phyloP scores from a whole-genome alignment of 2,888 invertebrate genomes.

The Vanessa cardui region DNA sequence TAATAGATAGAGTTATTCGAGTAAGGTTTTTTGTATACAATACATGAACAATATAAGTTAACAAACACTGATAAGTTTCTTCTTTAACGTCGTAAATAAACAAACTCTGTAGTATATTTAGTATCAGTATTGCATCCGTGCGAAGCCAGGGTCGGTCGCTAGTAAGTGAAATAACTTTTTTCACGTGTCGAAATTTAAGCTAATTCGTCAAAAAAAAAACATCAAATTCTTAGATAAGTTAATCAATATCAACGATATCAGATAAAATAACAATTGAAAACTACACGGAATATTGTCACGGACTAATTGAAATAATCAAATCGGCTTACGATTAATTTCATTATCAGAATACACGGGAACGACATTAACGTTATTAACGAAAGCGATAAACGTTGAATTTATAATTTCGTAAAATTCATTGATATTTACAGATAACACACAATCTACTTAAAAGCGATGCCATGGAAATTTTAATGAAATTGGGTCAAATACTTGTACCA shows the following conservation, averaged over 20 bases:
- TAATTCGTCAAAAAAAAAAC: no score
- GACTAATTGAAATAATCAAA: slow-evolving; percentile 2
- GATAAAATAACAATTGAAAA: not conserved
- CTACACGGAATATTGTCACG: not conserved
- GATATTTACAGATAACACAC: slow-evolving; percentile 27
- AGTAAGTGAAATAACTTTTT: no score
- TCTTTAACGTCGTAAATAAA: no score
- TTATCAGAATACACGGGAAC: slow-evolving; percentile 7
- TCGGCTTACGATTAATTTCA: not conserved
- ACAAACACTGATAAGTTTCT: no score
- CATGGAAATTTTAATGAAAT: slow-evolving; percentile 14
- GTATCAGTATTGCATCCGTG: no score
- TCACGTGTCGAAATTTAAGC: no score
- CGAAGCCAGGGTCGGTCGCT: no score
- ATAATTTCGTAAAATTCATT: slow-evolving; percentile 11
- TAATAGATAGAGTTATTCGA: no score
- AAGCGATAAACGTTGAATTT: slow-evolving; percentile 18
- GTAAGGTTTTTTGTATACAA: no score
- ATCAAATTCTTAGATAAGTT: not conserved
- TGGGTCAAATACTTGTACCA: slow-evolving; percentile 28
- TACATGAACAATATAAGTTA: no score
- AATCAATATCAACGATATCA: not conserved
- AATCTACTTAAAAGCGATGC: slow-evolving; percentile 26
- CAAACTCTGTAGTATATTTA: no score
- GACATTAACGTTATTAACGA: slow-evolving; percentile 8